phyloP scores from a whole-genome alignment of 2,888 invertebrate genomes.

The Molorchus minor region DNA sequence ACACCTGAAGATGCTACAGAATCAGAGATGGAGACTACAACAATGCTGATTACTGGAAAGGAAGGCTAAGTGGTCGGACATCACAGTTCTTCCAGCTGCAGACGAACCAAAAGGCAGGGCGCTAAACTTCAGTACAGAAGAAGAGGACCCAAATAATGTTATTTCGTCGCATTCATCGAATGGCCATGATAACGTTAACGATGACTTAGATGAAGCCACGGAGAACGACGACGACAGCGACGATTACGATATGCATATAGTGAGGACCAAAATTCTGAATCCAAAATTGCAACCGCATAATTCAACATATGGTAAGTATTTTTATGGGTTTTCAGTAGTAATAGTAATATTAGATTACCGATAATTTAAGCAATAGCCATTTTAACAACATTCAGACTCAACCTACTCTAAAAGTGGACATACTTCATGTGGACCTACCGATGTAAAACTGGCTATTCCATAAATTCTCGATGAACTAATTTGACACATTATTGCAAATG shows the following conservation, averaged over 20 bases:
- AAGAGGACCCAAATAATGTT: constrained; percentile 50
- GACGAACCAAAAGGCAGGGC: constrained; percentile 52
- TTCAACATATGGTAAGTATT: constrained; percentile 38
- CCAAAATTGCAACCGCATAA: constrained; percentile 40
- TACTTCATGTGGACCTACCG: too few species aligned
- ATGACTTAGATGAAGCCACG: constrained; percentile 81
- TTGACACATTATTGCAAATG: too few species aligned
- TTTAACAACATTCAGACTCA: too few species aligned
- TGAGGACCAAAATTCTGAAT: constrained; percentile 47
- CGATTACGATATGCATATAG: constrained; percentile 49
- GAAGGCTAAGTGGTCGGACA: too few species aligned
- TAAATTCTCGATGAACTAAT: too few species aligned
- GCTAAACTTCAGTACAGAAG: constrained; percentile 56
- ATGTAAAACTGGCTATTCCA: too few species aligned
- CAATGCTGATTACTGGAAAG: neutral
- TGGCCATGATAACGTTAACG: constrained; percentile 31
- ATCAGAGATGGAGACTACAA: neutral
- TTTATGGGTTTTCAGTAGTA: too few species aligned
- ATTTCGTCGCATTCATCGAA: constrained; percentile 40
- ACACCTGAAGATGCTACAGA: neutral
- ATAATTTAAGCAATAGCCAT: too few species aligned
- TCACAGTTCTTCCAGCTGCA: neutral
- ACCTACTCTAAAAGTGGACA: too few species aligned
- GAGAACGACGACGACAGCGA: constrained; percentile 74
- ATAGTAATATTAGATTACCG: too few species aligned